These are phyloP conservation scores for Darevskia nairensis DNA, from an alignment of 2,797 vertebrate genomes.

Conservation along the genomic window DNA sequence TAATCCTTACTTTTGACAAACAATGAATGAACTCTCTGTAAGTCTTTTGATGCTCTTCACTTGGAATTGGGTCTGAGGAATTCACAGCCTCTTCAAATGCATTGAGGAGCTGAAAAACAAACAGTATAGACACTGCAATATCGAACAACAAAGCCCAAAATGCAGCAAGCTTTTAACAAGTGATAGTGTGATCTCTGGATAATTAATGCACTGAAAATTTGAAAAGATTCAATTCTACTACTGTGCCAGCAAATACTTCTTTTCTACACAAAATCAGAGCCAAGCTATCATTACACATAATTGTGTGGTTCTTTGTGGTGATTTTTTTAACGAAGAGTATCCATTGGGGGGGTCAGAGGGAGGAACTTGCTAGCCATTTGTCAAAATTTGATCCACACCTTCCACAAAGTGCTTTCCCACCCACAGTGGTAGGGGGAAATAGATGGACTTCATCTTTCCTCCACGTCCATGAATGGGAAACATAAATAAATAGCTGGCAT, in stretches of 20 bases:
- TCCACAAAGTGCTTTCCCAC: background rate
- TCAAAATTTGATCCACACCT: background rate
- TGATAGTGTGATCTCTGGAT: background rate
- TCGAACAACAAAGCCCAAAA: constrained; percentile 7
- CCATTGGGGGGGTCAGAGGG: too few relatives aligned
- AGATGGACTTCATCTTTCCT: background rate
- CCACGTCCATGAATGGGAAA: background rate
- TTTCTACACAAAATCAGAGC: background rate
- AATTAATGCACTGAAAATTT: background rate
- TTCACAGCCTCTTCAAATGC: constrained; percentile 89
- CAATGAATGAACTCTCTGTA: constrained; percentile 87
- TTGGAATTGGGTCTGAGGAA: constrained; percentile 82
- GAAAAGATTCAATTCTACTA: background rate
- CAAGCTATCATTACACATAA: background rate
- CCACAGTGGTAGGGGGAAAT: background rate
- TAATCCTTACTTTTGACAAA: constrained; percentile 87
- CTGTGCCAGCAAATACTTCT: background rate
- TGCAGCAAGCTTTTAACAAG: background rate
- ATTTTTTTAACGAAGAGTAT: background rate
- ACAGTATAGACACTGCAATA: constrained; percentile 4
- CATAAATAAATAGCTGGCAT: background rate
- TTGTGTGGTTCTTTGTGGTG: background rate
- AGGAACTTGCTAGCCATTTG: background rate
- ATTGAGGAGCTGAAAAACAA: constrained; percentile 85
- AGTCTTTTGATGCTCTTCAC: constrained; percentile 87